Evolutionary conservation across 2,888 invertebrate genomes (phyloP), one percentile per base, ranked within the genome.

Genomic region (Latheticus oryzae): DNA sequence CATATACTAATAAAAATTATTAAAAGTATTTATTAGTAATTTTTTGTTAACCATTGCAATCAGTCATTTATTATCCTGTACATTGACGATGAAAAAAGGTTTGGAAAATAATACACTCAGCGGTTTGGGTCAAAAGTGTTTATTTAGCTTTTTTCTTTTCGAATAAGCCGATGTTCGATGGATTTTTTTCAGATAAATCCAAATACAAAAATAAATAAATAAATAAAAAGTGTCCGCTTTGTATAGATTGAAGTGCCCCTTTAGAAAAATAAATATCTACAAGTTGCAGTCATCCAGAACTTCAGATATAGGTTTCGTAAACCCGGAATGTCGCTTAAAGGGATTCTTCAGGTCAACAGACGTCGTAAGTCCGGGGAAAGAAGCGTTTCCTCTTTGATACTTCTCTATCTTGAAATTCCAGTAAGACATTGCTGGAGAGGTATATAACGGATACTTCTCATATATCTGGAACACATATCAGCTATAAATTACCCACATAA

Each of bases 401-500:
- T 61, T 63, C 13, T 68, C 64, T 16, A 69, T 42, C 51, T 62
- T 62, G 30, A 63, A 68, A 30, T 66, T 65, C 70, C 72, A 73
- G 32, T 59, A 69, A 1, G 72, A 67, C 57, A 65, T 63, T 19
- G 67, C 61, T 7, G 58, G 33, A 2, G 72, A 70, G 28, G 57
- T 53, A 53, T 75, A 73, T 23, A 75, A 54, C n/a, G 75, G 75
- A 62, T 73, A 71, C 54, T 75, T 75, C 21, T 69, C 58, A 50
- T 64, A 70, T 13, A 73, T 48, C 75, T 75, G 62, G 5, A 69
- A 70, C 50, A 37, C n/a, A n/a, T n/a, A n/a, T n/a, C n/a, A n/a
- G n/a, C n/a, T n/a, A n/a, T n/a, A n/a, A n/a, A n/a, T n/a, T n/a
- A n/a, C n/a, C n/a, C n/a, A n/a, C n/a, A n/a, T n/a, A n/a, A n/a